phyloP scores from a whole-genome alignment of 1,140 invertebrate genomes.

The Cherax quadricarinatus region DNA sequence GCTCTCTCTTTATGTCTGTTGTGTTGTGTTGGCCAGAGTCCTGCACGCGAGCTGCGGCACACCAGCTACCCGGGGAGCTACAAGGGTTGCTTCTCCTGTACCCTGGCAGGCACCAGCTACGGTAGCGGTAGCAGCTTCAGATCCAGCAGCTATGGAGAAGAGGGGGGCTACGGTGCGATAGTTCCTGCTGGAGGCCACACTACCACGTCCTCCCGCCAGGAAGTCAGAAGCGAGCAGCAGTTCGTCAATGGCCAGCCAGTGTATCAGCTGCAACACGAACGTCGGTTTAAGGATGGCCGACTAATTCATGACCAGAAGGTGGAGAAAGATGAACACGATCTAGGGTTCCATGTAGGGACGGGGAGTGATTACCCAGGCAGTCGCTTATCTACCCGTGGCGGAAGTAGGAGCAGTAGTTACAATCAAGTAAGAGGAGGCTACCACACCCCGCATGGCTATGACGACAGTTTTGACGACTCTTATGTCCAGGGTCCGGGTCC shows the following conservation, averaged over 20 bases:
- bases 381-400: background rate
- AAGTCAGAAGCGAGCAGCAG: slow-evolving; percentile 59
- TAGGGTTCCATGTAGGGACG: background rate
- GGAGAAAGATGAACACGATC: slow-evolving; percentile 54
- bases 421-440: background rate
- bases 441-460: background rate
- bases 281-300: slow-evolving; percentile 60
- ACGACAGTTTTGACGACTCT: background rate
- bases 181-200: background rate
- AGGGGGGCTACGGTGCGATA: background rate
- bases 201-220: slow-evolving; percentile 49
- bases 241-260: slow-evolving; percentile 70
- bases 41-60: slow-evolving; percentile 12
- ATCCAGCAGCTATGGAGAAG: background rate
- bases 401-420: slow-evolving; percentile 1
- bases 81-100: slow-evolving; percentile 42
- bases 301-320: slow-evolving; percentile 62
- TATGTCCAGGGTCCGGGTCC: background rate
- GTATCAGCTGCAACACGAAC: slow-evolving; percentile 65
- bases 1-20: too few relatives aligned
- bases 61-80: background rate
- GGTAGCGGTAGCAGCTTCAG: slow-evolving; percentile 38
- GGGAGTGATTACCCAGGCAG: background rate
- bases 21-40: background rate
- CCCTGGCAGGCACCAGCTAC: slow-evolving; percentile 5